Conservation (phyloP, 2,888 invertebrate genomes). For the Athalia rosae region DNA sequence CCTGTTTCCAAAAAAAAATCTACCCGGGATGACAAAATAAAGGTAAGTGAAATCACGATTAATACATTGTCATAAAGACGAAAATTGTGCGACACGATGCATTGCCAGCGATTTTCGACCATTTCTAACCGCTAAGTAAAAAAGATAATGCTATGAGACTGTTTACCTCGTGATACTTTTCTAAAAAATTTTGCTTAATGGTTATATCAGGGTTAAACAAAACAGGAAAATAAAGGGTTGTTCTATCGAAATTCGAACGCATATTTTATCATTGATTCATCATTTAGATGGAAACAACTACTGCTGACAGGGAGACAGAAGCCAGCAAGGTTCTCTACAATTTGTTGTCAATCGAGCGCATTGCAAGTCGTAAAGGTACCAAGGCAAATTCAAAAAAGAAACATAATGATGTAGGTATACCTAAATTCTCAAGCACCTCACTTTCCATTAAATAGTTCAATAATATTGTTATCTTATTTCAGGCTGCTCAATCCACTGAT, state of each 20-base stretch:
- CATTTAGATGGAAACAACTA: constrained; percentile 57
- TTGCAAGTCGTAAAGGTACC: constrained; percentile 68
- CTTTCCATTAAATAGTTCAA: neutral
- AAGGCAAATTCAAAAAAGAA: constrained; percentile 9
- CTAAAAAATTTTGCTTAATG: no score
- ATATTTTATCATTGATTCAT: constrained; percentile 4
- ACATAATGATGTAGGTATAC: neutral
- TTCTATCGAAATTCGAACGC: neutral
- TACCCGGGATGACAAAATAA: constrained; percentile 25
- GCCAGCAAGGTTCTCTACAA: constrained; percentile 83
- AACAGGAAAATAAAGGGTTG: neutral
- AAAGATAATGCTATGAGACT: no score
- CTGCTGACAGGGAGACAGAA: constrained; percentile 79
- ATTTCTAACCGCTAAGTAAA: constrained; percentile 41
- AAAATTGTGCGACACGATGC: constrained; percentile 58
- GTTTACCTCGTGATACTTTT: no score
- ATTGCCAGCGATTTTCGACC: constrained; percentile 64
- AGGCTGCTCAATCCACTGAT: neutral
- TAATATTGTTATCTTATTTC: neutral
- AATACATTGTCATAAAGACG: constrained; percentile 56
- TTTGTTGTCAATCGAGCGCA: constrained; percentile 80
- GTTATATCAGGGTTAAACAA: neutral
- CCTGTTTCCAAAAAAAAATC: constrained; percentile 1
- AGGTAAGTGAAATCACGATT: constrained; percentile 61
- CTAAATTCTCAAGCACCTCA: no score